These are phyloP conservation scores for Crocodylus rhombifer DNA, from an alignment of 2,797 vertebrate species.

Conservation along the genomic window DNA sequence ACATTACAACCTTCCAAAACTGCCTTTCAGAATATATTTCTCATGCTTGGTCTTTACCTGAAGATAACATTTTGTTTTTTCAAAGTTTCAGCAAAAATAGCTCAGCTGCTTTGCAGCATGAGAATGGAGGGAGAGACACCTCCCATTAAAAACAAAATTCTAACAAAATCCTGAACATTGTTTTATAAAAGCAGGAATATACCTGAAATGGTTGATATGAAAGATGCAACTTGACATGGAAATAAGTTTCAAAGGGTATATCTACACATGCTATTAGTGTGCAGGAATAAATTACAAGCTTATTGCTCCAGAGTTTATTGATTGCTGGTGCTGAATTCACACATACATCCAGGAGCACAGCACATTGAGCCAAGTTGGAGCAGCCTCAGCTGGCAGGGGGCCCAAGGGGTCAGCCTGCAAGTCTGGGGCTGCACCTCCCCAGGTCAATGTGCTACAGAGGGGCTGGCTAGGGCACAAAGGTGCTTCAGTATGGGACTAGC, in stretches of 20 bases:
- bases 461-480: too few species aligned
- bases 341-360: too few species aligned
- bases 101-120: background rate
- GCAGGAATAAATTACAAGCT: too few species aligned
- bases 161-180: background rate
- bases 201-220: background rate
- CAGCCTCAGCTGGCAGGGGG: too few species aligned
- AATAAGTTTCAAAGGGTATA: background rate
- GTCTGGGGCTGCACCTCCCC: too few species aligned
- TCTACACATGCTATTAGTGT: too few species aligned
- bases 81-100: background rate
- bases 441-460: too few species aligned
- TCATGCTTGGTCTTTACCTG: background rate
- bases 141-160: background rate
- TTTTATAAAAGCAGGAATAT: background rate
- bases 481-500: too few species aligned
- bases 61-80: background rate
- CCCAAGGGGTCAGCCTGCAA: too few species aligned
- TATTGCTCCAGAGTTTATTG: too few species aligned
- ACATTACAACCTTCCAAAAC: background rate
- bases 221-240: background rate
- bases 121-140: background rate
- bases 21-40: background rate
- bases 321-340: too few species aligned
- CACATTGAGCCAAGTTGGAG: too few species aligned